A percentile compares a stretch with the other conserved stretches of the same genome.
Evolutionary conservation across 2,888 invertebrate species (phyloP).

Genomic region (Tipula helvola): DNA sequence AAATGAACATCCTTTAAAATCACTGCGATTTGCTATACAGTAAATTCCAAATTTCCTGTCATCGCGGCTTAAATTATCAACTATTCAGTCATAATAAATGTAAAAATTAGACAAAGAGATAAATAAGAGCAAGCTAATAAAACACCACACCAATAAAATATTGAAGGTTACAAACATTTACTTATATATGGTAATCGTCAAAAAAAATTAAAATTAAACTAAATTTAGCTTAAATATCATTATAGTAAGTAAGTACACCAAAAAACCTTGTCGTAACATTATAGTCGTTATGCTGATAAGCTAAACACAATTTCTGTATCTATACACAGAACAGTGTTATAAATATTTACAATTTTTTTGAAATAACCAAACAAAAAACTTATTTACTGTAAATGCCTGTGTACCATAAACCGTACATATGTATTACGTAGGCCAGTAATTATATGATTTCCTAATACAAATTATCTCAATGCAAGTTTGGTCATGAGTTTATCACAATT

Average conservation of each 20-base stretch:
- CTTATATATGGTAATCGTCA: background rate
- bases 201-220: background rate
- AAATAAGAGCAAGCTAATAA: too few species aligned
- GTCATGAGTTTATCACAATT: background rate
- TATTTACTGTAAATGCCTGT: too few species aligned
- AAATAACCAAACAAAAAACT: too few species aligned
- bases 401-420: background rate
- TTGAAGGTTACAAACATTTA: background rate
- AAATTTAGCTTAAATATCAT: background rate
- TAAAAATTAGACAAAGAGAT: background rate
- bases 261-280: background rate
- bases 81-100: too few species aligned
- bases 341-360: background rate
- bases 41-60: too few species aligned
- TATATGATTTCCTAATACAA: background rate
- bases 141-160: background rate
- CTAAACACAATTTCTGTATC: background rate
- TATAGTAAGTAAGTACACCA: too few species aligned
- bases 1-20: too few species aligned
- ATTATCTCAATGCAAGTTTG: background rate
- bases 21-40: too few species aligned
- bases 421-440: background rate
- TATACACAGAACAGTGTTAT: too few species aligned
- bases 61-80: too few species aligned
- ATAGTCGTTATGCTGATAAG: background rate